Conservation (phyloP, 1,140 invertebrate genomes). For the Mizuhopecten yessoensis region DNA sequence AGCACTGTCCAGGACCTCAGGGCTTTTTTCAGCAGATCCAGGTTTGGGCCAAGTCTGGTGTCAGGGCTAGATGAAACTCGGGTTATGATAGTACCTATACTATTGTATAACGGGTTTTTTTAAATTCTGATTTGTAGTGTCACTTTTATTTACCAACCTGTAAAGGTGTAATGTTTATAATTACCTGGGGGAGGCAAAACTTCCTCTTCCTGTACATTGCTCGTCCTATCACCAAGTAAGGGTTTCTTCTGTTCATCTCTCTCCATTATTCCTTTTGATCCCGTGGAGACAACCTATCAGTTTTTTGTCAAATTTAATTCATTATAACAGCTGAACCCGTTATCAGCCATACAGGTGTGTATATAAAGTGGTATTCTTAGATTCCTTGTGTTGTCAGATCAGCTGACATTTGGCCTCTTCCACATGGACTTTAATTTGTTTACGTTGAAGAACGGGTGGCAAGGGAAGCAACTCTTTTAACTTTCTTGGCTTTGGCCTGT, state of each 20-base stretch:
- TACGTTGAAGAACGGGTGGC: background rate
- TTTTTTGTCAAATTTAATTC: background rate
- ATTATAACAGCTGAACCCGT: background rate
- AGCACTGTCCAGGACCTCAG: too few relatives aligned
- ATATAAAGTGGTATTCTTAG: too few relatives aligned
- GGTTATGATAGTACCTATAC: too few relatives aligned
- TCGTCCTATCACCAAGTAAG: background rate
- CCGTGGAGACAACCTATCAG: background rate
- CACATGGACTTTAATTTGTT: background rate
- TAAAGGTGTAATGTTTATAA: too few relatives aligned
- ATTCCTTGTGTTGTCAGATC: background rate
- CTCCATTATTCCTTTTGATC: background rate
- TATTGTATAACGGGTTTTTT: too few relatives aligned
- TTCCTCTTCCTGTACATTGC: background rate
- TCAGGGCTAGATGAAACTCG: too few relatives aligned
- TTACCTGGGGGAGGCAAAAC: background rate
- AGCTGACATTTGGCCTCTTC: background rate
- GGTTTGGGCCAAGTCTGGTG: too few relatives aligned
- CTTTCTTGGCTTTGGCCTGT: too few relatives aligned
- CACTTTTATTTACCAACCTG: too few relatives aligned
- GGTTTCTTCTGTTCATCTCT: background rate
- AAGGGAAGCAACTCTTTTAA: background rate
- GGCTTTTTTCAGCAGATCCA: too few relatives aligned
- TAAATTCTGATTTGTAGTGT: too few relatives aligned
- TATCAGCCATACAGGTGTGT: background rate